These are phyloP conservation scores for Mustelus asterias DNA, from an alignment of 2,113 vertebrate species.

Conservation along the genomic window DNA sequence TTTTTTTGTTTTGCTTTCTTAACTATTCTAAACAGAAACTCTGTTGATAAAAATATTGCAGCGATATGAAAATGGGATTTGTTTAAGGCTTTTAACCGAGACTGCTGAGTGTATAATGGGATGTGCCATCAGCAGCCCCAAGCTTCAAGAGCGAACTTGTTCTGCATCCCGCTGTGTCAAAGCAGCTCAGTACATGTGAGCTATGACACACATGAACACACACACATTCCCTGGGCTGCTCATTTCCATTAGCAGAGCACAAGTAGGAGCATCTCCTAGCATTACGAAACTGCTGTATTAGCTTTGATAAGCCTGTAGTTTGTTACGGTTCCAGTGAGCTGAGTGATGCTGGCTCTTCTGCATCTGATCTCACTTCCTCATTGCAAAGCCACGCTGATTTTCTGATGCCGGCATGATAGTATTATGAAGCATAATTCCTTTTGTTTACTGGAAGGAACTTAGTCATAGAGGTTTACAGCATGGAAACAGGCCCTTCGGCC, in stretches of 20 bases:
- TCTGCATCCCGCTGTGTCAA: background rate
- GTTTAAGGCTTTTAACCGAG: background rate
- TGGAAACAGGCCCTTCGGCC: too few relatives aligned
- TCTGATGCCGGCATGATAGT: background rate
- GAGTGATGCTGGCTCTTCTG: background rate
- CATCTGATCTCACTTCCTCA: background rate
- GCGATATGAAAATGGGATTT: background rate
- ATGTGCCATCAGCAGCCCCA: background rate
- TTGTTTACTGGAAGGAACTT: background rate
- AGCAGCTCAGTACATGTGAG: background rate
- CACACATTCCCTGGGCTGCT: background rate
- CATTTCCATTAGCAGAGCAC: background rate
- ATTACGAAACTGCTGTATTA: background rate
- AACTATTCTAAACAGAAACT: background rate
- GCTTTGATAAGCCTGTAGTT: background rate
- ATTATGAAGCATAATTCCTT: background rate
- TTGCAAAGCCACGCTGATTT: background rate
- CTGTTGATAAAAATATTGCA: background rate
- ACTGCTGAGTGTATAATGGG: background rate
- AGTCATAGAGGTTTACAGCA: too few relatives aligned
- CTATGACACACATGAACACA: background rate
- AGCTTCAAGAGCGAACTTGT: background rate
- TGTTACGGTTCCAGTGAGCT: background rate
- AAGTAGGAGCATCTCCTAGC: background rate
- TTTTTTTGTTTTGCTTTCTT: background rate